Base-by-base conservation (phyloP, 1,140 invertebrate genomes). In the Neodiprion pinetum region DNA sequence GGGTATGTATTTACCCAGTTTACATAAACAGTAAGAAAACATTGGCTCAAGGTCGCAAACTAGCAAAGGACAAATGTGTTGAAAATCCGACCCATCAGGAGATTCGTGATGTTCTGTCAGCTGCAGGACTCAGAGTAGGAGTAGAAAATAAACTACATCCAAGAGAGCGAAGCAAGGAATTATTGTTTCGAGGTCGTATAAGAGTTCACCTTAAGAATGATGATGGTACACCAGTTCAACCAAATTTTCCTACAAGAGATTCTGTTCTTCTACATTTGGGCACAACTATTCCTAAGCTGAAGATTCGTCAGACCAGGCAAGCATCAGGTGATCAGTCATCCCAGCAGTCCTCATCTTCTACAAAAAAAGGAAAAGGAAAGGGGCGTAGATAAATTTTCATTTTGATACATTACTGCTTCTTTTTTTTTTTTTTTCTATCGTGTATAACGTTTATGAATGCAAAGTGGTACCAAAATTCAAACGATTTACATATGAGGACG, bases 21-120 rank as follows among this genome's bases (percentile, higher is more conserved):
- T 99, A 99, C 81, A 90, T 99, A 23, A 99, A 99, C 83, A 97
- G 93, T 77, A 98, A 97, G 82, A 98, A 96, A 87, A 96, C 96
- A 0, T 83, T 95, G 48, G 94, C 94, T 2, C 93, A 97, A 85
- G 98, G 98, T 9, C 90, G 98, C 40, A 92, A 93, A 78, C 88
- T 99, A 28, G 87, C 94, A 8, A 97, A 97, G 87, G 90, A 93
- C 3, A 93, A 94, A 85, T 97, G 95, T 84, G 94, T 99, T 3
- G 96, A 98, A 77, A 98, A 99, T 89, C 98, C 98, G 50, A 97
- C 95, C 1, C 94, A 94, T 84, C 92, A 95, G 82, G 98, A 99
- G 87, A 99, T 99, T 69, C 91, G 94, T 75, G 97, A 99, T 90
- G 96, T 99, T 7, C 87, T 99, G 28, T 88, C 93, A 10, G 92